Evolutionary conservation across 2,797 vertebrate genomes (phyloP), one percentile per base, ranked within the genome.

Genomic region (Dipus sagitta): DNA sequence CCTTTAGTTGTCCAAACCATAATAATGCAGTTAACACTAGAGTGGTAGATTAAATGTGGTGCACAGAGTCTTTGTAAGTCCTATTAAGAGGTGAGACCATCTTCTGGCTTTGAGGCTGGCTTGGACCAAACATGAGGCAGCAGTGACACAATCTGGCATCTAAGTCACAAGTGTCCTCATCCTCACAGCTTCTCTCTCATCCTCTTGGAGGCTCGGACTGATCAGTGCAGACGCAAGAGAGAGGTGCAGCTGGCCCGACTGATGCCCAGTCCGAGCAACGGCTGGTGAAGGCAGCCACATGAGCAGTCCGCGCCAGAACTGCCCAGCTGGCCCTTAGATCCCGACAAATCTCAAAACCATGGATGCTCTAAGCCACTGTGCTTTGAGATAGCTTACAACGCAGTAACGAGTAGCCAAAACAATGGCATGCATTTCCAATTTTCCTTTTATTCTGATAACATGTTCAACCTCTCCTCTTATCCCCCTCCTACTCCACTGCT

Each of bases 391-490:
- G 28, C 72, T 88, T 74, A 42, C 60, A 74, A 89, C 52, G 71
- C 3, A 62, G 81, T 30, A 79, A 60, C 42, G 78, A 52, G 81
- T 30, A 89, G 79, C 10, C 0, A 32, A 65, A 77, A 52, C 68
- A 60, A 12, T 30, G 68, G 52, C 70, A 24, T 70, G 70, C 26
- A 30, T 67, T 92, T 71, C 72, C 78, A 20, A 64, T 74, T 88
- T 86, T 85, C 62, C 80, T 88, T 95, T 84, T 54, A 60, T 90
- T 62, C 64, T 67, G 65, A 79, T 68, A 38, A 81, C 71, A 62
- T 28, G 9, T 81, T 93, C 67, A 86, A 60, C 80, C 74, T 79
- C 21, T 58, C 54, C 17, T 58, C 54, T 58, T 17, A 2, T 58
- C 13, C 15, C 54, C 54, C 54, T 58, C 54, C 14, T 2, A 58